A percentile compares a stretch with the other conserved stretches of the same genome.
These are phyloP conservation scores for Astatotilapia flaviijosephi DNA, from an alignment of 2,113 vertebrate species.

Conservation along the genomic window DNA sequence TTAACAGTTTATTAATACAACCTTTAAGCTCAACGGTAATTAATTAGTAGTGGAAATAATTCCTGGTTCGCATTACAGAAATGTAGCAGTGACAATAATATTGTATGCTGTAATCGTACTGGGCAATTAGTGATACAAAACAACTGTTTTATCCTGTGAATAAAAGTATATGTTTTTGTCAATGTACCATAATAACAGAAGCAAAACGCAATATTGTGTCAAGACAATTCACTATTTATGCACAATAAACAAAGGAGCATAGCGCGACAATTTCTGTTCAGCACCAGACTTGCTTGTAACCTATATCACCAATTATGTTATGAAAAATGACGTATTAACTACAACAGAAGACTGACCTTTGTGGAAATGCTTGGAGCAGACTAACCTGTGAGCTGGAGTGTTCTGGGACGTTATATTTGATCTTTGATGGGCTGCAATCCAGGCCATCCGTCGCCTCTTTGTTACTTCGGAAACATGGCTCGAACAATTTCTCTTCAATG, in stretches of 20 bases:
- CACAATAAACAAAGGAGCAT: too few species aligned
- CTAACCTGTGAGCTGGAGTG: accelerated
- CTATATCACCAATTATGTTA: too few species aligned
- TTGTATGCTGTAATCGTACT: accelerated
- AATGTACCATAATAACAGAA: too few species aligned
- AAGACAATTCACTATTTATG: too few species aligned
- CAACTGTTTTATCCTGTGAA: too few species aligned
- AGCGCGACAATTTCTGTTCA: accelerated
- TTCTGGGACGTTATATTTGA: background rate
- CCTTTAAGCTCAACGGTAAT: background rate
- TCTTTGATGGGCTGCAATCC: background rate
- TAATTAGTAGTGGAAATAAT: too few species aligned
- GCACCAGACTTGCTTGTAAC: too few species aligned
- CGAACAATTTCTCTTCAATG: accelerated
- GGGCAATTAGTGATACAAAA: too few species aligned
- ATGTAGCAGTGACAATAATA: too few species aligned
- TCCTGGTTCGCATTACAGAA: accelerated
- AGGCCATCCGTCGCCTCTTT: accelerated
- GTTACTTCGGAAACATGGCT: background rate
- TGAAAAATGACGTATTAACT: accelerated
- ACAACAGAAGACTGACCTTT: accelerated
- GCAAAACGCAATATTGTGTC: too few species aligned
- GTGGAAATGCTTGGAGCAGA: accelerated
- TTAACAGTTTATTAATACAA: too few species aligned
- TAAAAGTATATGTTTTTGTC: too few species aligned